Evolutionary conservation across 2,888 invertebrate species (phyloP).

Genomic region (Nasonovia ribisnigri): DNA sequence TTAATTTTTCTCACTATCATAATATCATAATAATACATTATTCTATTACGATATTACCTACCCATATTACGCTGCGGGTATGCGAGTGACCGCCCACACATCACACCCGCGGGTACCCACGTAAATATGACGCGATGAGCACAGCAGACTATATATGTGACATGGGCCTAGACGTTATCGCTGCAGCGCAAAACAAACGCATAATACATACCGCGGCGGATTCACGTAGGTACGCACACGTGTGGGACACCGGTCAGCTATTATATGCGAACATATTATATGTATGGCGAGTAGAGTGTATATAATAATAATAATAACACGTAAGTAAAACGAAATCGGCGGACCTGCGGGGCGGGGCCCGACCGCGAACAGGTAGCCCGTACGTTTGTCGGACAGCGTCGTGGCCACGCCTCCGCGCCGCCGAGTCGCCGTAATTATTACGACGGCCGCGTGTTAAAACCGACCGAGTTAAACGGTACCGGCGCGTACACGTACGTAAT

Average conservation of each 20-base stretch:
- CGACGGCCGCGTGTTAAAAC: slow-evolving; percentile 49
- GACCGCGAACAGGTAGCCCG: slow-evolving; percentile 61
- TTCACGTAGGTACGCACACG: too few species aligned
- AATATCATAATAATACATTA: too few species aligned
- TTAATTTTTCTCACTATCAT: too few species aligned
- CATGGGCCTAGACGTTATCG: too few species aligned
- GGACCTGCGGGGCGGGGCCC: slow-evolving; percentile 36
- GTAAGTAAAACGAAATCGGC: neutral
- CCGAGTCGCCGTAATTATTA: slow-evolving; percentile 33
- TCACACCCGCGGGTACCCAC: too few species aligned
- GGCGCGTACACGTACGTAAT: neutral
- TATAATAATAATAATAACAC: neutral
- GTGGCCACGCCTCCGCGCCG: slow-evolving; percentile 54
- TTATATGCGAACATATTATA: neutral
- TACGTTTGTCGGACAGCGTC: slow-evolving; percentile 46
- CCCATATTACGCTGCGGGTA: too few species aligned
- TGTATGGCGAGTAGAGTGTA: neutral
- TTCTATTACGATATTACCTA: too few species aligned
- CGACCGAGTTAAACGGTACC: slow-evolving; percentile 35
- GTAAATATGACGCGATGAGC: too few species aligned
- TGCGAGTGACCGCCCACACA: too few species aligned
- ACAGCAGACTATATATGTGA: too few species aligned
- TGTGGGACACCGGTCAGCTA: neutral
- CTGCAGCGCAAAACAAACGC: too few species aligned
- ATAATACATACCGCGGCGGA: too few species aligned